Evolutionary conservation across 2,888 invertebrate genomes (phyloP).

Genomic region (Cephus spinipes): DNA sequence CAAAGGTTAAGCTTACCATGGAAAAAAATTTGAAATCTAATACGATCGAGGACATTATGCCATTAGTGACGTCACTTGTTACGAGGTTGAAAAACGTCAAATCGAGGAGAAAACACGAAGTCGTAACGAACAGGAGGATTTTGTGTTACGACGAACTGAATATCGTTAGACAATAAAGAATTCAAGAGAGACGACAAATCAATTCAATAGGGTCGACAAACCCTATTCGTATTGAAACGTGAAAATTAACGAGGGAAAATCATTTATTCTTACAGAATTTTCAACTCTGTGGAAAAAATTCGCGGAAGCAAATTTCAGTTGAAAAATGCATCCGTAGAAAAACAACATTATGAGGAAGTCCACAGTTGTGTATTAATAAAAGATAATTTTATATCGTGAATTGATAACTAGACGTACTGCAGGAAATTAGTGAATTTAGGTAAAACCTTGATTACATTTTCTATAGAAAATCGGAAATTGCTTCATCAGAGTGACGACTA

Average conservation of each 20-base stretch:
- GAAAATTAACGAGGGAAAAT: not conserved
- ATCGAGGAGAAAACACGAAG: too few species aligned
- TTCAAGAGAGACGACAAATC: not conserved
- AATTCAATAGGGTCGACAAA: not conserved
- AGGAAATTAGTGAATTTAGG: not conserved
- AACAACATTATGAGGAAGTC: not conserved
- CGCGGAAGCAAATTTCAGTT: not conserved
- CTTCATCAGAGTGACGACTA: not conserved
- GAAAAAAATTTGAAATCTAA: not conserved
- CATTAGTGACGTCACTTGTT: not conserved
- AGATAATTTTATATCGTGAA: not conserved
- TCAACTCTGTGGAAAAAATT: not conserved
- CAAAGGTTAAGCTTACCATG: not conserved
- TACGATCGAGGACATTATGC: not conserved
- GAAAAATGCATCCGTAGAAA: not conserved
- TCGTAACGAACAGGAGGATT: not conserved
- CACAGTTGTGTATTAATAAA: not conserved
- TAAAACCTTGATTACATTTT: slow-evolving; percentile 1
- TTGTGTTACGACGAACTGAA: not conserved
- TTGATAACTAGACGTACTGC: not conserved
- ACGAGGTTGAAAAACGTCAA: not conserved
- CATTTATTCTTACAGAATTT: not conserved
- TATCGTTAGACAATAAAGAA: not conserved
- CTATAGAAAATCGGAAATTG: not conserved
- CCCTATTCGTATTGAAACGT: not conserved